Percentiles rank a stretch among this genome's conserved stretches.
Evolutionary conservation across 92 coral and sea anemone genomes (phyloP).

Genomic region (Epizoanthus scotinus): DNA sequence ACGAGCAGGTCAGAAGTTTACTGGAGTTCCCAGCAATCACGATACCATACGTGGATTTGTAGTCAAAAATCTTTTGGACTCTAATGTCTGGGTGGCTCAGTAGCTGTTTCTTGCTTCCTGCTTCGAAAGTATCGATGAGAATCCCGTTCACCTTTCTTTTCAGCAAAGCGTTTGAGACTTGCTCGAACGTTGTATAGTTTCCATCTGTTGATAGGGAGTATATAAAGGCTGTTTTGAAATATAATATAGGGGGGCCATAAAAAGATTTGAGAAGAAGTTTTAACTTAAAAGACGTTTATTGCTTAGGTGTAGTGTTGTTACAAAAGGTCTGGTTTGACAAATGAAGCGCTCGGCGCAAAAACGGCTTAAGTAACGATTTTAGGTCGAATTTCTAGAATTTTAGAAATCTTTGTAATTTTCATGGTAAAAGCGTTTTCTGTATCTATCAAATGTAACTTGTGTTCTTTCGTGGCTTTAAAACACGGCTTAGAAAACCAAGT

Average conservation of each 20-base stretch:
- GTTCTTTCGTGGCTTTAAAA: too few relatives aligned
- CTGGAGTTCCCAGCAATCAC: conserved; percentile 23
- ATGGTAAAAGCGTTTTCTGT: too few relatives aligned
- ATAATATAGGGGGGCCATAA: not conserved
- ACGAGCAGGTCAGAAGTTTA: conserved; percentile 11
- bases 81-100: conserved; percentile 24
- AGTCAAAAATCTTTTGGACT: conserved; percentile 20
- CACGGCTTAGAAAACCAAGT: too few relatives aligned
- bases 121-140: conserved; percentile 30
- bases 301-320: too few relatives aligned
- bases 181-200: conserved; percentile 16
- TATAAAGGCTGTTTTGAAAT: not conserved
- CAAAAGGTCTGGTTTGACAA: too few relatives aligned
- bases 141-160: conserved; percentile 13
- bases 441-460: too few relatives aligned
- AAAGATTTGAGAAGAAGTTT: too few relatives aligned
- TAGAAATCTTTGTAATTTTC: too few relatives aligned
- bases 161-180: conserved; percentile 11
- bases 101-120: conserved; percentile 23
- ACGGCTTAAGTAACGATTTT: too few relatives aligned
- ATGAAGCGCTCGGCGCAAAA: too few relatives aligned
- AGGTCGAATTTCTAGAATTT: too few relatives aligned
- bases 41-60: conserved; percentile 26
- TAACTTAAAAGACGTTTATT: too few relatives aligned
- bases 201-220: not conserved